Evolutionary conservation across 2,888 invertebrate species (phyloP), one percentile per base, ranked within the genome.

Genomic region (Homarus gammarus): DNA sequence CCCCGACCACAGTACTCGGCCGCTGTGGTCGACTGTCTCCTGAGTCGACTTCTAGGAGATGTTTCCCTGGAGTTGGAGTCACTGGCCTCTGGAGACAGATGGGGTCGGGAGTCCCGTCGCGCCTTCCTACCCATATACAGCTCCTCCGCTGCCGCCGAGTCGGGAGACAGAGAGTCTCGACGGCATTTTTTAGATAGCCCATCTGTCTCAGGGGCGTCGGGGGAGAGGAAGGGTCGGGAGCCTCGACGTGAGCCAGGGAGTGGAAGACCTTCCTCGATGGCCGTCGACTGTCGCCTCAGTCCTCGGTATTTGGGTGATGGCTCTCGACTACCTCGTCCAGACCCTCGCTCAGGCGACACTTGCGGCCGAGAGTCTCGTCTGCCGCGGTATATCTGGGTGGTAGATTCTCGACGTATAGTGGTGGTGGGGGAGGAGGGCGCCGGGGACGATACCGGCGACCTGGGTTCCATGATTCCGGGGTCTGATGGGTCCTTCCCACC

Each of bases 81-180:
- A 64, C 92, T 92, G 0, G 92, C 87, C 61, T 93, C 93, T 1
- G 93, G 93, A 18, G 92, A 93, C 36, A 93, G 90, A 38, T 92
- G 92, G 18, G 92, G 92, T 18, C 96, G 95, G 0, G 97, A 97
- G 92, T 97, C 96, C 72, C 97, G 95, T 3, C 96, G 94, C 38
- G 95, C 95, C 70, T 84, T 92, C 70, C 90, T 77, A 36, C 84
- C 89, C 68, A 89, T 33, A 33, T 89, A 85, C 38, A 88, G 72
- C 40, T 92, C 93, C 83, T 93, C 93, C 51, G 93, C 93, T 2
- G 93, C 93, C 3, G 98, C 97, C 91, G 97, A 97, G 93, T 98
- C 98, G 0, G 98, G 98, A 92, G 97, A 97, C n/a, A 98, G 94
- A 0, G 97, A 97, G 93, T 98, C 98, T 73, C 97, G 95, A 33